These are phyloP conservation scores for Cynopterus sphinx DNA, from an alignment of 2,797 vertebrate species.

Conservation along the genomic window DNA sequence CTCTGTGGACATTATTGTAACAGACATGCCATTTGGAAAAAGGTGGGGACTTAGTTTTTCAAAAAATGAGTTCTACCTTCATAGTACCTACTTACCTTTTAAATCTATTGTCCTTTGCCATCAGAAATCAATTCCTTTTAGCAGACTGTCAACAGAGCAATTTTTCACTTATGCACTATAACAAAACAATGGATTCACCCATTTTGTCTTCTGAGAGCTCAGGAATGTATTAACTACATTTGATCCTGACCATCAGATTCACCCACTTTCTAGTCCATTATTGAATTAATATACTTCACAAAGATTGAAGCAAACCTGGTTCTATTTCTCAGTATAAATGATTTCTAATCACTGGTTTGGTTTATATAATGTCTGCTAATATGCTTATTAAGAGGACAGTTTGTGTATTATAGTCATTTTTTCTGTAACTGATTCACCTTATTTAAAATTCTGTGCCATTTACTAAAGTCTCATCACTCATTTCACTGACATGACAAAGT, in stretches of 20 bases:
- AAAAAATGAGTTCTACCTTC: neutral
- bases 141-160: neutral
- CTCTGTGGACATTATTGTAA: constrained; percentile 94
- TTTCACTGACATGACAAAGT: constrained; percentile 10
- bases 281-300: neutral
- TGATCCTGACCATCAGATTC: neutral
- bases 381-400: neutral
- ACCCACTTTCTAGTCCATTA: neutral
- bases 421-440: neutral
- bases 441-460: neutral
- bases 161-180: neutral
- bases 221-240: neutral
- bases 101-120: neutral
- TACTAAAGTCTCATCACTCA: neutral
- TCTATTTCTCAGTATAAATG: neutral
- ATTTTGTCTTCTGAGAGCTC: constrained; percentile 40
- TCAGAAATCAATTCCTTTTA: constrained; percentile 3
- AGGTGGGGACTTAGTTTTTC: constrained; percentile 85
- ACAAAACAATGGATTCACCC: neutral
- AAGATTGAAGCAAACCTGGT: neutral
- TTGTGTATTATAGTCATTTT: neutral
- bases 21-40: constrained; percentile 99
- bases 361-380: neutral
- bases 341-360: constrained; percentile 18
- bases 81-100: neutral